These are phyloP conservation scores for Isichthys henryi DNA, from an alignment of 2,113 vertebrate species.

Conservation along the genomic window DNA sequence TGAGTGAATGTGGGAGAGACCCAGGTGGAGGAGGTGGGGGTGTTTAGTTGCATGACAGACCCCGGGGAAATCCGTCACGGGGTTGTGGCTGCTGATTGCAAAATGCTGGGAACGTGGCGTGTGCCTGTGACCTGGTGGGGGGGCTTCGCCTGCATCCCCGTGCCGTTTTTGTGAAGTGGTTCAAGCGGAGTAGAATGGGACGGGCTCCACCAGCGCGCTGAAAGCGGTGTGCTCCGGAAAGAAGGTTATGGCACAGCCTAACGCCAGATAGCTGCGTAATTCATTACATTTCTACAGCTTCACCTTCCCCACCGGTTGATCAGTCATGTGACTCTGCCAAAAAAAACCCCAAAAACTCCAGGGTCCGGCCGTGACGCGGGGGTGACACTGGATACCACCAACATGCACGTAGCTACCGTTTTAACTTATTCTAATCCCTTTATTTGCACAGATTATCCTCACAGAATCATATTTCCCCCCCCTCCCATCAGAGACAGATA, in stretches of 20 bases:
- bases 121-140: conserved; percentile 14
- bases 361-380: neutral
- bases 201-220: neutral
- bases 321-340: neutral
- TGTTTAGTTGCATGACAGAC: neutral
- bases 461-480: neutral
- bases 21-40: neutral
- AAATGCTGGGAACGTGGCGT: neutral
- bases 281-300: conserved; percentile 2
- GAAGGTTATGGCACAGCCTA: neutral
- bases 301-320: neutral
- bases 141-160: neutral
- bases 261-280: conserved; percentile 4
- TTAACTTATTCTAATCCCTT: neutral
- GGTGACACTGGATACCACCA: neutral
- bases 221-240: neutral
- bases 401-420: neutral
- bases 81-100: neutral
- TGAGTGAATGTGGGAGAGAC: neutral
- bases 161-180: conserved; percentile 11
- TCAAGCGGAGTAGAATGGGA: neutral
- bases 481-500: neutral
- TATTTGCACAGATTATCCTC: conserved; percentile 8
- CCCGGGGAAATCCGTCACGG: conserved; percentile 11
- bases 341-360: neutral